A percentile compares a stretch with the other conserved stretches of the same genome.
Conservation (phyloP, 1,140 invertebrate species). For the Drosophila triauraria region DNA sequence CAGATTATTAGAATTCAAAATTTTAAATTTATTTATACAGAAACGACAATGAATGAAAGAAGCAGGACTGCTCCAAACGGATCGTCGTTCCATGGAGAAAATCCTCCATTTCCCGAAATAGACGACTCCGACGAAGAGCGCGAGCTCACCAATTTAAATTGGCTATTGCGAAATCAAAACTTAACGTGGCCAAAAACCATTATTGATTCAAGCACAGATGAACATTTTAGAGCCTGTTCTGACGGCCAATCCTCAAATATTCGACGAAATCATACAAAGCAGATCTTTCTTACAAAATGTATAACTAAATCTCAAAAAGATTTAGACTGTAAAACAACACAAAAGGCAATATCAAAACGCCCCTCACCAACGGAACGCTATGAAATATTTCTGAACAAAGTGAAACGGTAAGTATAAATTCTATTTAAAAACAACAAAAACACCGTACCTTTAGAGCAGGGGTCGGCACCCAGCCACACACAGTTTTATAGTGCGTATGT, state of each 20-base stretch:
- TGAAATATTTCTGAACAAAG: conserved; percentile 74
- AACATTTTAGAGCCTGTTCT: conserved; percentile 1
- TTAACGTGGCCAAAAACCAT: conserved; percentile 67
- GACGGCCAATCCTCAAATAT: background rate
- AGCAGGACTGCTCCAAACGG: background rate
- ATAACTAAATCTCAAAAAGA: conserved; percentile 2
- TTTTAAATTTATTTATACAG: background rate
- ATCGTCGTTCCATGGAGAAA: background rate
- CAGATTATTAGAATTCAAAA: background rate
- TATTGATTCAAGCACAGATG: conserved; percentile 35
- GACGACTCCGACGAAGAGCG: conserved; percentile 64
- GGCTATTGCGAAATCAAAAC: conserved; percentile 75
- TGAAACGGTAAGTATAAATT: conserved; percentile 59
- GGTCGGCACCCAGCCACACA: no score
- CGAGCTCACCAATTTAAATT: conserved; percentile 78
- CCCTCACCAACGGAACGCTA: conserved; percentile 67
- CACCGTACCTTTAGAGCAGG: no score
- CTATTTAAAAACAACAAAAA: no score
- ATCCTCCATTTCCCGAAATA: background rate
- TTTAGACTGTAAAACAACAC: conserved; percentile 8
- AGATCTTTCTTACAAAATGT: conserved; percentile 12
- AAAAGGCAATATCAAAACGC: conserved; percentile 31
- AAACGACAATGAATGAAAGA: background rate
- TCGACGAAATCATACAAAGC: conserved; percentile 1
- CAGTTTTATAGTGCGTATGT: no score